Percentiles rank a stretch among this genome's conserved stretches.
Evolutionary conservation across 2,113 vertebrate species (phyloP).

Genomic region (Aldabrachelys gigantea): DNA sequence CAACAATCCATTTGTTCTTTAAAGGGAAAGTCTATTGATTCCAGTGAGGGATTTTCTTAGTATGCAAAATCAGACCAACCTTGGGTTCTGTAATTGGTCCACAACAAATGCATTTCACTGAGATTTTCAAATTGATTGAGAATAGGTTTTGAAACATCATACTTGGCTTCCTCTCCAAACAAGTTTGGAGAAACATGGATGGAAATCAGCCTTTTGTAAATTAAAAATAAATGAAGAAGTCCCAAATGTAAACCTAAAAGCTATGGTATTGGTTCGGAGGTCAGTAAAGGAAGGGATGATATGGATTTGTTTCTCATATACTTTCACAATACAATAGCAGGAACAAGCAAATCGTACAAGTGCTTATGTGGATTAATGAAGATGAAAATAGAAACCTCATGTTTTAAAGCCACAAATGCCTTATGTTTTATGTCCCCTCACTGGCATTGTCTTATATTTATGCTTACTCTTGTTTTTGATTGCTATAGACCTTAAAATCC

Average conservation of each 20-base stretch:
- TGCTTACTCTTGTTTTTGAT: too few relatives aligned
- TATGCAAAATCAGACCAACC: background rate
- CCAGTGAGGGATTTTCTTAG: background rate
- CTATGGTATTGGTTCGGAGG: background rate
- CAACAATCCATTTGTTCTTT: background rate
- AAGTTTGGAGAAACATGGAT: background rate
- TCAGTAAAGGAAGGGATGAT: background rate
- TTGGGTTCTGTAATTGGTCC: background rate
- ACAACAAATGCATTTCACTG: background rate
- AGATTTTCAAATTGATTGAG: background rate
- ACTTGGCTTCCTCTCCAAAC: background rate
- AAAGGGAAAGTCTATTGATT: background rate
- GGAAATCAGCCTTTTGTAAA: background rate
- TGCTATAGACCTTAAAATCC: too few relatives aligned
- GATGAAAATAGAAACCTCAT: background rate
- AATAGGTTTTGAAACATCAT: background rate
- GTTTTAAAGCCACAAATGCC: background rate
- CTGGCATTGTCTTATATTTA: too few relatives aligned
- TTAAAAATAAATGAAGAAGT: background rate
- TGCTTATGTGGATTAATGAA: background rate
- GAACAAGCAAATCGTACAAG: background rate
- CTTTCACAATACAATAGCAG: background rate
- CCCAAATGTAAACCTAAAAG: background rate
- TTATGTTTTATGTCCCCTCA: too few relatives aligned
- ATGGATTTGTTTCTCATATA: background rate